Evolutionary conservation across 2,113 vertebrate genomes (phyloP).

Genomic region (Cervus canadensis): DNA sequence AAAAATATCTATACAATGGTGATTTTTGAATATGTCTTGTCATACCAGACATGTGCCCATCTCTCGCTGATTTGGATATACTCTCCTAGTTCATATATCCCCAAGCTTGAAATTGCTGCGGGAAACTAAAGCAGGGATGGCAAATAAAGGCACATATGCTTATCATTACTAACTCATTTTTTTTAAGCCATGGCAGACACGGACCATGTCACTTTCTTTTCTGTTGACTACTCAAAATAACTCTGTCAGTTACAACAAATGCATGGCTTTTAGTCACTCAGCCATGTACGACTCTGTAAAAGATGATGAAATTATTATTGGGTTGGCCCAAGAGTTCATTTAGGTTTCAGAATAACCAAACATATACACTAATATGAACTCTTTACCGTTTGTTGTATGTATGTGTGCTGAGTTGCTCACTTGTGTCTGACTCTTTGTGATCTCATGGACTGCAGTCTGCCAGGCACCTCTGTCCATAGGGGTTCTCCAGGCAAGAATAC

Average conservation of each 20-base stretch:
- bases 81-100: background rate
- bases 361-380: background rate
- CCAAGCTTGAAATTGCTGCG: background rate
- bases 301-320: background rate
- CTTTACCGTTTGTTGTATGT: background rate
- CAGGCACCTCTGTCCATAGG: background rate
- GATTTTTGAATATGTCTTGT: background rate
- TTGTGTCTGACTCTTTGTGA: background rate
- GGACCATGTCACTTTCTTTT: background rate
- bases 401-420: background rate
- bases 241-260: background rate
- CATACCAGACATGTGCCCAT: background rate
- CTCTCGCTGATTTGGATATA: background rate
- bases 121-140: background rate
- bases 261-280: background rate
- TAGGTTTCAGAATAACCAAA: background rate
- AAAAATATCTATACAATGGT: background rate
- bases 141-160: background rate
- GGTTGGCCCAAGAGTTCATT: background rate
- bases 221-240: background rate
- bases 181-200: background rate
- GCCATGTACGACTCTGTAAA: background rate
- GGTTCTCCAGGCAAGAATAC: background rate
- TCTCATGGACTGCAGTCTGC: background rate
- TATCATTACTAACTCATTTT: background rate